These are phyloP conservation scores for Hylyphantes graminicola DNA, from an alignment of 1,140 invertebrate genomes.

Conservation along the genomic window DNA sequence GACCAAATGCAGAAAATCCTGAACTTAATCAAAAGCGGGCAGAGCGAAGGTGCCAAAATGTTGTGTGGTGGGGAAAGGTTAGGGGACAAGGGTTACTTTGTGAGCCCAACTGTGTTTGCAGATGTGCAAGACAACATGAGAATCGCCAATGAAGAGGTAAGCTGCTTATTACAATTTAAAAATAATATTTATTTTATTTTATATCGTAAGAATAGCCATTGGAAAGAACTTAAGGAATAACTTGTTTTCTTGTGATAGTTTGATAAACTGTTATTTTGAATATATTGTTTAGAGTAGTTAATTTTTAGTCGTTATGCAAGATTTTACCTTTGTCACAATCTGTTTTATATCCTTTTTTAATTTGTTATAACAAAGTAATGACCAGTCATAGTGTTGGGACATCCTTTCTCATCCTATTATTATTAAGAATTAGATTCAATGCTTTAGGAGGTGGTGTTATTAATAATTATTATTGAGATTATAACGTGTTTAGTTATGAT, in stretches of 20 bases:
- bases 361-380: no score
- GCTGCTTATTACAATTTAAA: not conserved
- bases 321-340: no score
- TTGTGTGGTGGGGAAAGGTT: conserved; percentile 78
- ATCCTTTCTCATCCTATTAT: no score
- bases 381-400: no score
- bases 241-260: not conserved
- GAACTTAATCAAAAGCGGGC: conserved; percentile 80
- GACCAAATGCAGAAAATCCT: conserved; percentile 76
- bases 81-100: conserved; percentile 83
- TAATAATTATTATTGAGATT: no score
- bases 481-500: no score
- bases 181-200: not conserved
- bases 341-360: no score
- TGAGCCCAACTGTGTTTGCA: conserved; percentile 89
- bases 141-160: conserved; percentile 82
- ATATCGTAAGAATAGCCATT: not conserved
- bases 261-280: not conserved
- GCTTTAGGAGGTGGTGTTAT: no score
- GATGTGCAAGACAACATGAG: conserved; percentile 86
- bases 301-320: not conserved
- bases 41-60: conserved; percentile 83
- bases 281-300: not conserved
- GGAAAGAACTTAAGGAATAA: not conserved
- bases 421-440: no score